Evolutionary conservation across 1,140 invertebrate species (phyloP), one percentile per base, ranked within the genome.

Genomic region (Trichoplusia ni): DNA sequence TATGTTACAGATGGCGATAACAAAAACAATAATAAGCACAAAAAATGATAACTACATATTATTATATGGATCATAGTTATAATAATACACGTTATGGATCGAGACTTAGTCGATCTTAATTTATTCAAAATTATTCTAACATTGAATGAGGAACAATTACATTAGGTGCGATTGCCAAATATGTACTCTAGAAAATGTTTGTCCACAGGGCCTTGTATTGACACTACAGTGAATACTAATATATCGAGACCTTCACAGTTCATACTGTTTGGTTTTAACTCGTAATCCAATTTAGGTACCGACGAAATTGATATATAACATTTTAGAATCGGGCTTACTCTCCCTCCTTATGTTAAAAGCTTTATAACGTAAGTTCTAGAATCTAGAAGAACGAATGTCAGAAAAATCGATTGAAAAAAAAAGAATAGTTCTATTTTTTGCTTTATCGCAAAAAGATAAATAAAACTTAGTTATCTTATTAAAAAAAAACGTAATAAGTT

Each of bases 121-220:
- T 38, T 61, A 61, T 49, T 61, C n/a, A 35, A 49, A 38, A 49
- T 37, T 61, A 49, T 61, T 49, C 44, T 49, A 38, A 38, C 33
- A 27, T 37, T 51, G 44, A 49, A 47, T 31, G 23, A 21, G 31
- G 44, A 62, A 38, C 44, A 49, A 62, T 51, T 38, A 31, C 31
- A 53, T 61, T 49, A 49, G 27, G 29, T 63, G 38, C 19, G 61
- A 46, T 63, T 42, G 31, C 51, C 51, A 58, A 68, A 56, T 46
- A 53, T 40, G 60, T 58, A 51, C 2, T 16, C 11, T 64, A 47
- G 29, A 37, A 38, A 38, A 23, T 44, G 25, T 54, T 38, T 59
- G 16, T 53, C 6, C 38, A 23, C 13, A 40, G n/a, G 27, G 19
- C 59, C 59, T 53, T 46, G 49, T 33, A 40, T 31, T 42, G 25